Evolutionary conservation across 2,888 invertebrate genomes (phyloP), one percentile per base, ranked within the genome.

Genomic region (Lymantria dispar): DNA sequence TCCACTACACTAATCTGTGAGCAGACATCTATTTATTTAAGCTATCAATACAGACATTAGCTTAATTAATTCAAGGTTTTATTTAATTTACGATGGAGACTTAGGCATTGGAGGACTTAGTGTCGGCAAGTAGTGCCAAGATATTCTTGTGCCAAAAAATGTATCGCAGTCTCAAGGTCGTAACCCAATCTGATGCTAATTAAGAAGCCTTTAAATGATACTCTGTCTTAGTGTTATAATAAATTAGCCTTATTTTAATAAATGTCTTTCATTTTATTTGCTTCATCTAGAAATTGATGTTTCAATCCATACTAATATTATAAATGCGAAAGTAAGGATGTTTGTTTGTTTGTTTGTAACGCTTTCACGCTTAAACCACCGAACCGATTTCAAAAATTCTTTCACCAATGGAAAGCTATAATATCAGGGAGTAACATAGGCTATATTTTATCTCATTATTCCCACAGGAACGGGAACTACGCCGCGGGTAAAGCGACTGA

Each of bases 101-200:
- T 43, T 29, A 29, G 30, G 41, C 41, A 40, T 8, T 3, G 9
- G 39, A 12, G 38, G 40, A 12, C 31, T n/a, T 43, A 40, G 33
- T 31, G 10, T 22, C 37, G 43, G 40, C 38, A 42, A 45, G 42
- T 45, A 46, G 30, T 44, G 45, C 48, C 42, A 45, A 52, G 42
- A 36, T 52, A 45, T 44, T 49, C 36, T 36, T 15, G 45, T 38
- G 52, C 44, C 45, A 13, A 50, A 52, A 38, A 22, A 46, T 39
- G 30, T 47, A 43, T 46, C 14, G 10, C 8, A 12, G 14, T 41
- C 42, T 42, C 15, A 56, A 59, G 51, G 59, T 30, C 52, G 50
- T 15, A 29, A 30, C 42, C 1, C 30, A 45, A 50, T 48, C 38
- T 52, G 29, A 38, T 45, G 41, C 29, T 52, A 48, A 44, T 52